These are phyloP conservation scores for Synanthedon formicaeformis DNA, from an alignment of 2,888 invertebrate species.

Conservation along the genomic window DNA sequence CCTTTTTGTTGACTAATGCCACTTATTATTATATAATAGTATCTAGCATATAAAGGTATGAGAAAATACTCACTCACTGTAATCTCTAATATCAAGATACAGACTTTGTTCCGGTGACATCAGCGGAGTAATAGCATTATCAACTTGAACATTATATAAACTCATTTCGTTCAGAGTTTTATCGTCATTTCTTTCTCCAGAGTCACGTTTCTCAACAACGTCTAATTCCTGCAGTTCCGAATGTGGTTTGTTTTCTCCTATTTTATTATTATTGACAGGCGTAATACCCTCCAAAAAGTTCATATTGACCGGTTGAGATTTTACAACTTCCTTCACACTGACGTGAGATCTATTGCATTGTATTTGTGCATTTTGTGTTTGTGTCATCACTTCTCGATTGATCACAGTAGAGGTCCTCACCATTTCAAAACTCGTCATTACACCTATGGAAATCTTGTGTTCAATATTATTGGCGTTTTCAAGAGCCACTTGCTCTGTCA, in stretches of 20 bases:
- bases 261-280: constrained; percentile 20
- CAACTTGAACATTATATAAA: constrained; percentile 55
- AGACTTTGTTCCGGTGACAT: constrained; percentile 60
- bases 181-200: constrained; percentile 26
- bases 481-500: constrained; percentile 33
- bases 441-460: constrained; percentile 75
- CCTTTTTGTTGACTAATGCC: too few species aligned
- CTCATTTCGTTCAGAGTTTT: constrained; percentile 60
- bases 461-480: constrained; percentile 40
- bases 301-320: constrained; percentile 31
- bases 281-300: constrained; percentile 59
- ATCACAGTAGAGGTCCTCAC: constrained; percentile 57
- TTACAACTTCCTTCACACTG: constrained; percentile 50
- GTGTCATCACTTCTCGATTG: constrained; percentile 44
- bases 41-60: not conserved
- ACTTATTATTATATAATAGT: not conserved
- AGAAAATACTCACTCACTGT: constrained; percentile 50
- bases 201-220: not conserved
- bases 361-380: constrained; percentile 46
- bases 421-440: constrained; percentile 80
- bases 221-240: not conserved
- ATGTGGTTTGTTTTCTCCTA: constrained; percentile 6
- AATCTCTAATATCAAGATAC: constrained; percentile 59
- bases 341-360: constrained; percentile 57
- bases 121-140: constrained; percentile 55